These are phyloP conservation scores for Acleris literana DNA, from an alignment of 2,888 invertebrate genomes.

Conservation along the genomic window DNA sequence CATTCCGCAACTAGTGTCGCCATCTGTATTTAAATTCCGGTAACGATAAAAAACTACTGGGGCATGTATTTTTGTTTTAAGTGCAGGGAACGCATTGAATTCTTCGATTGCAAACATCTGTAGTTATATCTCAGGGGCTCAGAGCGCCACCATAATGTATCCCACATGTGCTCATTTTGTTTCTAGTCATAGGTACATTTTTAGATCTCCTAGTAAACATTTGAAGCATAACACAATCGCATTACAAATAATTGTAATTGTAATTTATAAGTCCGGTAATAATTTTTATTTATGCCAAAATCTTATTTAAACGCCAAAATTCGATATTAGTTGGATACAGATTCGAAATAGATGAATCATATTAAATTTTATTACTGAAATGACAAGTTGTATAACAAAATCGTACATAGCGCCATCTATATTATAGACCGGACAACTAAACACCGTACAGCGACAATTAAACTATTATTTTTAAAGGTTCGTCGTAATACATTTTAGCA, in stretches of 20 bases:
- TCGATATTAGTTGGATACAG: too few relatives aligned
- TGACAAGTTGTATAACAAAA: background rate
- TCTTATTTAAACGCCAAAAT: too few relatives aligned
- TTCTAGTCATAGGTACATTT: background rate
- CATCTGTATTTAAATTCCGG: background rate
- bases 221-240: background rate
- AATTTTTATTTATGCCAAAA: too few relatives aligned
- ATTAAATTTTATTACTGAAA: background rate
- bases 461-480: background rate
- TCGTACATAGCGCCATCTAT: slow-evolving; percentile 6
- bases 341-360: background rate
- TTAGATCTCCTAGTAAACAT: background rate
- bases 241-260: too few relatives aligned
- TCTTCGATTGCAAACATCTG: too few relatives aligned
- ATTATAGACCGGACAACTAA: background rate
- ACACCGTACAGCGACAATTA: slow-evolving; percentile 8
- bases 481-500: background rate
- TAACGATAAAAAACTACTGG: background rate
- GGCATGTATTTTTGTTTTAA: too few relatives aligned
- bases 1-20: background rate
- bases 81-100: too few relatives aligned
- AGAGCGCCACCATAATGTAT: too few relatives aligned
- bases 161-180: background rate
- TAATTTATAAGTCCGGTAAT: background rate
- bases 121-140: too few relatives aligned